These are phyloP conservation scores for Sarotherodon lohbergeri DNA, from an alignment of 2,113 vertebrate genomes.

Conservation along the genomic window DNA sequence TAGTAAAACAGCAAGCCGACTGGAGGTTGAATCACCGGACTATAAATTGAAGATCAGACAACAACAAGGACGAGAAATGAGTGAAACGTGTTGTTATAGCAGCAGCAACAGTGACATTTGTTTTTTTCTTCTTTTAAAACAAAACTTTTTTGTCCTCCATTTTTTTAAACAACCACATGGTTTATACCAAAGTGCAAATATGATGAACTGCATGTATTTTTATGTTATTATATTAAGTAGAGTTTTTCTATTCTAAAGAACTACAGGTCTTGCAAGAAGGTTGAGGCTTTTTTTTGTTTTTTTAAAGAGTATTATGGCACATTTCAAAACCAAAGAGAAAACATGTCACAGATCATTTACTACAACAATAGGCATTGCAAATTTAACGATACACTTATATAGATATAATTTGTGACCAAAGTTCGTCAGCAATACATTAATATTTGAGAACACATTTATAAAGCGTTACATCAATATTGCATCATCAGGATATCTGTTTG, in stretches of 20 bases:
- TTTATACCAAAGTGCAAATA: conserved; percentile 68
- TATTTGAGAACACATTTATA: conserved; percentile 69
- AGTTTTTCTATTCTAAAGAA: conserved; percentile 55
- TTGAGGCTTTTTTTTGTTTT: conserved; percentile 36
- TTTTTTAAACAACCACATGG: conserved; percentile 33
- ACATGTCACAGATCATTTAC: conserved; percentile 69
- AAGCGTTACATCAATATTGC: conserved; percentile 75
- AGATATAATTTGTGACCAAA: conserved; percentile 66
- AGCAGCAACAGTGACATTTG: conserved; percentile 62
- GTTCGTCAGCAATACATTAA: conserved; percentile 62
- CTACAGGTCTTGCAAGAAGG: conserved; percentile 65
- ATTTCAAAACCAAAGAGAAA: conserved; percentile 69
- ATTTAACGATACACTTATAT: conserved; percentile 68
- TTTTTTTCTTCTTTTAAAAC: conserved; percentile 47
- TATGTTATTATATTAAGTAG: conserved; percentile 36
- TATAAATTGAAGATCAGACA: conserved; percentile 57
- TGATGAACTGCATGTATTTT: conserved; percentile 50
- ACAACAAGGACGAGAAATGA: conserved; percentile 51
- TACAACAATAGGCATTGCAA: conserved; percentile 74
- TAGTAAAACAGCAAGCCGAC: conserved; percentile 62
- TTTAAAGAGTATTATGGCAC: conserved; percentile 69
- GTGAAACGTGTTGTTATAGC: conserved; percentile 43
- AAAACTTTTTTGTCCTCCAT: not conserved
- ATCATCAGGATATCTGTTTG: conserved; percentile 62
- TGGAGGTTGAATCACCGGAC: conserved; percentile 54